Base-by-base conservation (phyloP, 1,140 invertebrate genomes). In the Riptortus pedestris region DNA sequence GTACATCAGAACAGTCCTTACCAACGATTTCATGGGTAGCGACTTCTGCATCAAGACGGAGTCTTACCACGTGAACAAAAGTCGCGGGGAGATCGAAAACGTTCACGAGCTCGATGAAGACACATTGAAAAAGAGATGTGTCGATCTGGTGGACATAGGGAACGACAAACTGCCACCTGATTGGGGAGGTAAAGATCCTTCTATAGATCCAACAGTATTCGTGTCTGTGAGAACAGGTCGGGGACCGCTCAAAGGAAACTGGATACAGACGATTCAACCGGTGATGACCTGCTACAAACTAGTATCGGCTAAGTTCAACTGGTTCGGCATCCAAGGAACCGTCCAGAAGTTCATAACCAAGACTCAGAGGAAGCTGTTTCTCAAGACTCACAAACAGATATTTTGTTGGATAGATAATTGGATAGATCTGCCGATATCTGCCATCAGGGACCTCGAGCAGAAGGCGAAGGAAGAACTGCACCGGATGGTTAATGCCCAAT, bases 1-100 rank as follows among this genome's bases (percentile, higher is more conserved):
- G 0, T 98, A 96, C 71, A 98, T 94, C 22, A 96, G 96, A 77
- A 99, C 96, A 2, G 83, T 92, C 68, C 93, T 93, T 72, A 93
- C 91, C 11, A 95, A 92, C 75, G 94, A 94, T 28, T 94, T 98
- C 80, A 88, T 98, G 57, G 93, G 97, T 74, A 95, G 85, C 72
- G 80, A 85, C n/a, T 98, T 99, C 77, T 91, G 84, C 60, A 79
- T 99, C 66, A 95, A 98, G 79, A 96, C 99, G 70, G 96, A 99
- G 79, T 98, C 96, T 0, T 90, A 90, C 71, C 99, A 99, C 77
- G 88, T 84, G 75, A 83, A 87, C 69, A 38, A 38, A 38, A 96
- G 98, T 78, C 88, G 88, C 73, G 95, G 95, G 18, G 83, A 90
- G 69, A 88, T 94, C 75, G 93, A 97, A 52, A 98, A 99, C 80